phyloP scores from a whole-genome alignment of 2,797 vertebrate genomes.

The Phataginus tetradactyla region DNA sequence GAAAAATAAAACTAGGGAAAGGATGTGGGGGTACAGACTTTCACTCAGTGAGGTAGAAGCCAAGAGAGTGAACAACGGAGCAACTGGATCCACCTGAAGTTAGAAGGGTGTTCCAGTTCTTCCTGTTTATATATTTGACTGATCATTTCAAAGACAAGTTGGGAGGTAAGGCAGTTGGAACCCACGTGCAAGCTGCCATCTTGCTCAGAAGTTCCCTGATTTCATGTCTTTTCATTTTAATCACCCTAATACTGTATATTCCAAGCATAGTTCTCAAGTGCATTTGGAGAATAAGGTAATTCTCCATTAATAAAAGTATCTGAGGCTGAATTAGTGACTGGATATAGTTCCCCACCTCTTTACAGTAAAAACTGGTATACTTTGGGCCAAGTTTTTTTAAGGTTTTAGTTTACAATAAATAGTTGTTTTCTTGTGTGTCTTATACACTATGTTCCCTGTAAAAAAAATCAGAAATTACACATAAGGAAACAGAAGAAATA shows the following conservation, averaged over 20 bases:
- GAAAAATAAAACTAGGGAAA: not conserved
- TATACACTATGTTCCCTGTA: not conserved
- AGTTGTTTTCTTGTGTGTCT: not conserved
- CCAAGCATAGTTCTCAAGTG: slow-evolving; percentile 8
- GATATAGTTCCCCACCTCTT: slow-evolving; percentile 62
- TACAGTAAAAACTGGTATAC: slow-evolving; percentile 68
- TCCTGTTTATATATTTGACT: not conserved
- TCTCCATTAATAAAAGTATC: slow-evolving; percentile 70
- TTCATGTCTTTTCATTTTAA: not conserved
- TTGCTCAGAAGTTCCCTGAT: not conserved
- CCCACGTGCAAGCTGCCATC: not conserved
- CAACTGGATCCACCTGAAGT: not conserved
- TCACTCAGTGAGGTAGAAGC: not conserved
- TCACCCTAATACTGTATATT: not conserved
- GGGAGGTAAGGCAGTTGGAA: not conserved
- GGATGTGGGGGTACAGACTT: not conserved
- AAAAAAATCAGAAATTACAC: slow-evolving; percentile 21
- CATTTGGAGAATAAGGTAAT: slow-evolving; percentile 60
- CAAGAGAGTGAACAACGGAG: not conserved
- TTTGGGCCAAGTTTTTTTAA: slow-evolving; percentile 61
- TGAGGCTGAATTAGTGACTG: slow-evolving; percentile 76
- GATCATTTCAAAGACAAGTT: not conserved
- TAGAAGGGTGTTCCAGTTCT: not conserved
- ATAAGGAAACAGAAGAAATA: slow-evolving; percentile 18
- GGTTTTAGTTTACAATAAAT: slow-evolving; percentile 41